These are phyloP conservation scores for Mohoua ochrocephala DNA, from an alignment of 2,113 vertebrate genomes.

Conservation along the genomic window DNA sequence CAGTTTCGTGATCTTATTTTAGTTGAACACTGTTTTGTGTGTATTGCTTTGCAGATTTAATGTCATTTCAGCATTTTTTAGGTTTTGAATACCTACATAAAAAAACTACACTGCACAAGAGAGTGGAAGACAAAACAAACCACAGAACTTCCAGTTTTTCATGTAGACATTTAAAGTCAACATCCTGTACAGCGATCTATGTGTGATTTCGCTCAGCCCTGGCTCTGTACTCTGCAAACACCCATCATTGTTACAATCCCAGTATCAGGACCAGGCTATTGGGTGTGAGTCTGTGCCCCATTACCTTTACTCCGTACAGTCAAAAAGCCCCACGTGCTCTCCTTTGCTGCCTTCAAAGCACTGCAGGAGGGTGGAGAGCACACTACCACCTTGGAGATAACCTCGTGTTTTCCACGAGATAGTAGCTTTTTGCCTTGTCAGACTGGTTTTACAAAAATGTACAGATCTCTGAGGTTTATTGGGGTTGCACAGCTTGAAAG, in stretches of 20 bases:
- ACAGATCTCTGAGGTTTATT: not conserved
- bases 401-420: not conserved
- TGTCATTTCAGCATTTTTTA: not conserved
- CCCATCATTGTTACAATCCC: fast-evolving
- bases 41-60: not conserved
- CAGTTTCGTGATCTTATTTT: not conserved
- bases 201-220: not conserved
- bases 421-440: not conserved
- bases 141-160: not conserved
- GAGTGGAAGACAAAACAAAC: not conserved
- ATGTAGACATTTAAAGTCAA: not conserved
- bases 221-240: not conserved
- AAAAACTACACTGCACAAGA: not conserved
- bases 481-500: not conserved
- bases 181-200: not conserved
- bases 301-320: not conserved
- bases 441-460: not conserved
- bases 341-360: not conserved
- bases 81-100: not conserved
- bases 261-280: not conserved
- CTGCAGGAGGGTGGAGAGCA: not conserved
- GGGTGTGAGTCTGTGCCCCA: not conserved
- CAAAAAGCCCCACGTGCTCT: fast-evolving
- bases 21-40: not conserved
- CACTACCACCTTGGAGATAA: not conserved